Evolutionary conservation across 1,140 invertebrate genomes (phyloP).

Genomic region (Saccostrea cuccullata): DNA sequence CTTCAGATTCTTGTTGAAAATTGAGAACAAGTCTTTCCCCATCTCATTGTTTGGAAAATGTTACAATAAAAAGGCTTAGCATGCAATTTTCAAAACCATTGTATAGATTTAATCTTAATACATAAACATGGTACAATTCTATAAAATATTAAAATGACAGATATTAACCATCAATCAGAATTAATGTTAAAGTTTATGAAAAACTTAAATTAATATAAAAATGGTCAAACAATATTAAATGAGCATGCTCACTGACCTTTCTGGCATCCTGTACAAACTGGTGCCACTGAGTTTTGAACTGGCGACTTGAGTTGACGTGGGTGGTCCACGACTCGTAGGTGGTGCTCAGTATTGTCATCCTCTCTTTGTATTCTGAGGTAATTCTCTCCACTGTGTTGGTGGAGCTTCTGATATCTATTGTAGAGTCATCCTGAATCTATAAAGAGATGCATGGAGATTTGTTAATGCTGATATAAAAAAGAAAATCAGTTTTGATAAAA

Average conservation of each 20-base stretch:
- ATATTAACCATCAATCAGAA: neutral
- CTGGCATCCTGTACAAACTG: constrained; percentile 87
- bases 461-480: no score
- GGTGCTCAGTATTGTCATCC: constrained; percentile 84
- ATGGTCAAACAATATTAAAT: neutral
- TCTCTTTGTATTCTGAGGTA: constrained; percentile 85
- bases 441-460: neutral
- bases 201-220: neutral
- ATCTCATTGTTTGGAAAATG: neutral
- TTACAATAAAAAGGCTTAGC: constrained; percentile 25
- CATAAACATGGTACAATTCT: no score
- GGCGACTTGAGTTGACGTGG: constrained; percentile 82
- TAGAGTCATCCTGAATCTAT: constrained; percentile 85
- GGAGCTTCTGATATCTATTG: constrained; percentile 86
- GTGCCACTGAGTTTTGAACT: constrained; percentile 85
- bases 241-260: constrained; percentile 80
- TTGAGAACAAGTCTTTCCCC: constrained; percentile 51
- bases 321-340: constrained; percentile 86
- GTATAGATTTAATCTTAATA: neutral
- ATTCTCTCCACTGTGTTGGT: constrained; percentile 85
- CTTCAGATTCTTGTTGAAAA: constrained; percentile 35
- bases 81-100: constrained; percentile 42
- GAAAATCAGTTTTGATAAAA: no score
- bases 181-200: neutral
- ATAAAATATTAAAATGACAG: neutral